Evolutionary conservation across 2,888 invertebrate species (phyloP).

Genomic region (Cynaeus angustus): DNA sequence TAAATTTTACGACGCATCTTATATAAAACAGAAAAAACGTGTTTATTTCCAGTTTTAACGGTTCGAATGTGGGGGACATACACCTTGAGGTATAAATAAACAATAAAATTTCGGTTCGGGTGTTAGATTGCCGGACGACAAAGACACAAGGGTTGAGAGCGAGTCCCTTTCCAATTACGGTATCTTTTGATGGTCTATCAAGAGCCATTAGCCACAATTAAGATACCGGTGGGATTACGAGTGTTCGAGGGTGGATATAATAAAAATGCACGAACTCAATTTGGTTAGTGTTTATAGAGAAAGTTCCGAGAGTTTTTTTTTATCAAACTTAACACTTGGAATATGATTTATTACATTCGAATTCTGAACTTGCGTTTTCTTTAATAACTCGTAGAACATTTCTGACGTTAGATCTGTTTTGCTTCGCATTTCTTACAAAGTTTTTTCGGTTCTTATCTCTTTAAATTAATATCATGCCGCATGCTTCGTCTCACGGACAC

Average conservation of each 20-base stretch:
- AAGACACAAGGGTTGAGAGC: slow-evolving; percentile 20
- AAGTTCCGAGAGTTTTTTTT: background rate
- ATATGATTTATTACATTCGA: slow-evolving; percentile 17
- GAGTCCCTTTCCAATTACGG: slow-evolving; percentile 26
- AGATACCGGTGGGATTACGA: slow-evolving; percentile 28
- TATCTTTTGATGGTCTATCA: slow-evolving; percentile 34
- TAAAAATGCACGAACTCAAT: slow-evolving; percentile 4
- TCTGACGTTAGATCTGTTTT: slow-evolving; percentile 15
- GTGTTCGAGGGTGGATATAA: slow-evolving; percentile 15
- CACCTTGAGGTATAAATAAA: background rate
- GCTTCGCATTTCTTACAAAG: slow-evolving; percentile 11
- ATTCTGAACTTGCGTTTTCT: slow-evolving; percentile 16
- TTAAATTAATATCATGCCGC: slow-evolving; percentile 9
- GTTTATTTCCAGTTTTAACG: slow-evolving; percentile 28
- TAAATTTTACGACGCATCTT: slow-evolving; percentile 28
- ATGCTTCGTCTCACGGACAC: too few species aligned
- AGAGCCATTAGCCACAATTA: slow-evolving; percentile 35
- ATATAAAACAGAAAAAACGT: slow-evolving; percentile 15
- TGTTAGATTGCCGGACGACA: background rate
- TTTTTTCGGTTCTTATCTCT: slow-evolving; percentile 12
- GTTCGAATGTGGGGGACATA: background rate
- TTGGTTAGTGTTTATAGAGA: background rate
- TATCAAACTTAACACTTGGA: background rate
- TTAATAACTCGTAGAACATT: slow-evolving; percentile 18
- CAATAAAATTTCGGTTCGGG: background rate